phyloP scores from a whole-genome alignment of 1,140 invertebrate genomes.

The Spodoptera litura region DNA sequence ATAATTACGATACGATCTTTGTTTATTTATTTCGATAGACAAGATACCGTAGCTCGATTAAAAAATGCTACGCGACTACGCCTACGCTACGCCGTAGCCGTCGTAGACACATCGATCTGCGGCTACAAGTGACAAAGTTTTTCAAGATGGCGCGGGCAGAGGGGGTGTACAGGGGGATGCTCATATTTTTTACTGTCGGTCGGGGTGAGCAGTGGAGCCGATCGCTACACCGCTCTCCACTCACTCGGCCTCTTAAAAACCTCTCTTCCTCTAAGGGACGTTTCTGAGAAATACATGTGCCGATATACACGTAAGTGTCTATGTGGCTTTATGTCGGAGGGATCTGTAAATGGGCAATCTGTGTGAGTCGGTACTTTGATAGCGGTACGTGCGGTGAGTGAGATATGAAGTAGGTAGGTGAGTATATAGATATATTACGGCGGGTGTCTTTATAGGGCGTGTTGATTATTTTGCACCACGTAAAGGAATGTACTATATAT shows the following conservation, averaged over 20 bases:
- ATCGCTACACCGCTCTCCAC: conserved; percentile 84
- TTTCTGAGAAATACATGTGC: conserved; percentile 67
- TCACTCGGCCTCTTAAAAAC: conserved; percentile 82
- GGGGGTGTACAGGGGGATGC: conserved; percentile 73
- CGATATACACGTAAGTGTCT: conserved; percentile 72
- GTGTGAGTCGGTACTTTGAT: conserved; percentile 50
- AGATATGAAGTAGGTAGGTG: not conserved
- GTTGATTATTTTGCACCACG: no score
- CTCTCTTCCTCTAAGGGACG: conserved; percentile 69
- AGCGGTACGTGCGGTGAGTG: conserved; percentile 42
- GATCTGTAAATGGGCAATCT: conserved; percentile 63
- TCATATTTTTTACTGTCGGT: conserved; percentile 86
- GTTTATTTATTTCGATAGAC: not conserved
- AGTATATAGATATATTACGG: not conserved
- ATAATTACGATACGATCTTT: not conserved
- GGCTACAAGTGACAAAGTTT: conserved; percentile 85
- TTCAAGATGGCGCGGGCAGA: conserved; percentile 81
- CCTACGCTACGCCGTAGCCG: conserved; percentile 69
- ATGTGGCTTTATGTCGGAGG: conserved; percentile 55
- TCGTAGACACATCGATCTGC: conserved; percentile 84
- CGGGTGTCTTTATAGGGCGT: not conserved
- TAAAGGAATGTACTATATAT: no score
- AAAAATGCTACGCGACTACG: conserved; percentile 58
- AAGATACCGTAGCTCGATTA: conserved; percentile 36
- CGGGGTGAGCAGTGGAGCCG: conserved; percentile 84